phyloP scores from a whole-genome alignment of 2,888 invertebrate genomes.

The Ctenicera cuprea region DNA sequence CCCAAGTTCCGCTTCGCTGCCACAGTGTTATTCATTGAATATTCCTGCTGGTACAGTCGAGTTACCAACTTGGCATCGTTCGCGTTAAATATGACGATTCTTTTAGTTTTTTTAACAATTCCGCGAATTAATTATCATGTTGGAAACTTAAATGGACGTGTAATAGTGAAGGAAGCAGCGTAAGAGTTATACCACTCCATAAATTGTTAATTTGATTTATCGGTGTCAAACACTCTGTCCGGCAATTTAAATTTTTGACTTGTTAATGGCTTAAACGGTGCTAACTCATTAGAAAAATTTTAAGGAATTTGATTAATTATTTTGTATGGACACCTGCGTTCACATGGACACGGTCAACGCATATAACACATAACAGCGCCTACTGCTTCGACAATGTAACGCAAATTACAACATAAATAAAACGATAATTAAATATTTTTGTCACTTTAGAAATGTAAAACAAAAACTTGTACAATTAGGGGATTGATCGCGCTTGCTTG shows the following conservation, averaged over 20 bases:
- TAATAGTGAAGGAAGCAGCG: constrained; percentile 58
- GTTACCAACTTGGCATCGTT: constrained; percentile 17
- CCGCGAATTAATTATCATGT: constrained; percentile 60
- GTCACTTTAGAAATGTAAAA: no score
- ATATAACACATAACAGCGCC: background rate
- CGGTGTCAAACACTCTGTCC: constrained; percentile 44
- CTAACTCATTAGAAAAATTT: constrained; percentile 52
- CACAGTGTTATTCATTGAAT: constrained; percentile 30
- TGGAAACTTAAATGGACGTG: constrained; percentile 57
- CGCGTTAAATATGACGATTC: constrained; percentile 32
- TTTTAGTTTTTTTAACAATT: constrained; percentile 45
- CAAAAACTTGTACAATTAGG: no score
- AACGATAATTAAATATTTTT: no score
- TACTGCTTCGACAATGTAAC: no score
- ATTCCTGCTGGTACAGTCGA: constrained; percentile 37
- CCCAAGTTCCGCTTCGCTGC: constrained; percentile 39
- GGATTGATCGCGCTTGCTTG: background rate
- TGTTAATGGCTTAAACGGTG: constrained; percentile 55
- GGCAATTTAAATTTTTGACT: constrained; percentile 60
- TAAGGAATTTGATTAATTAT: constrained; percentile 51
- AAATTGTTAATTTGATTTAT: constrained; percentile 60
- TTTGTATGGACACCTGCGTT: constrained; percentile 26
- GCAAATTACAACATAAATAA: no score
- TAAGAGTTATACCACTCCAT: constrained; percentile 55
- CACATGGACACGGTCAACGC: constrained; percentile 3